phyloP scores from a whole-genome alignment of 2,113 vertebrate species.

The Poecile atricapillus region DNA sequence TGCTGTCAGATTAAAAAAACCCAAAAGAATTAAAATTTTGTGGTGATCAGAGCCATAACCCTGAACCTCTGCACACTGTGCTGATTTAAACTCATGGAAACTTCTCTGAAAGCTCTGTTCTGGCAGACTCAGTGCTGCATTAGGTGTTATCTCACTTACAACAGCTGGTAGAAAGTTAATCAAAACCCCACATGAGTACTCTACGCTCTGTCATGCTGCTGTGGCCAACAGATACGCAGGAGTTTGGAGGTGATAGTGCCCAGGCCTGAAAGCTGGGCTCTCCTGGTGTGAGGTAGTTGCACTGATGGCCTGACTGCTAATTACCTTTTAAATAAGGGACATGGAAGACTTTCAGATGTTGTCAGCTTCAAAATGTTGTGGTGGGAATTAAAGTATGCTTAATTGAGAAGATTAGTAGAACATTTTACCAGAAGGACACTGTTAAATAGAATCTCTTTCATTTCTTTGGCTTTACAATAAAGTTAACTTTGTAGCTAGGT shows the following conservation, averaged over 20 bases:
- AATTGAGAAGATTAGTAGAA: background rate
- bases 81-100: background rate
- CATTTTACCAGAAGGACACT: background rate
- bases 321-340: background rate
- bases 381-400: background rate
- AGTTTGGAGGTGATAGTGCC: background rate
- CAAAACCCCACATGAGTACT: background rate
- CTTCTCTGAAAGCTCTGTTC: background rate
- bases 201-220: background rate
- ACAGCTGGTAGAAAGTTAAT: constrained; percentile 24
- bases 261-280: background rate
- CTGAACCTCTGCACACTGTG: background rate
- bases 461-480: background rate
- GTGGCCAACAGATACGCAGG: background rate
- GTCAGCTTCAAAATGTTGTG: background rate
- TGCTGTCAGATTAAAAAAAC: background rate
- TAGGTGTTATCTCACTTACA: background rate
- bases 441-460: background rate
- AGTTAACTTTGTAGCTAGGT: background rate
- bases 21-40: background rate
- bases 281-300: background rate
- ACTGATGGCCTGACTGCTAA: background rate
- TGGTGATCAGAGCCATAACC: background rate
- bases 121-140: background rate
- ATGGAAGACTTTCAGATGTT: background rate